phyloP scores from a whole-genome alignment of 2,113 vertebrate genomes.

The Leuciscus idus region DNA sequence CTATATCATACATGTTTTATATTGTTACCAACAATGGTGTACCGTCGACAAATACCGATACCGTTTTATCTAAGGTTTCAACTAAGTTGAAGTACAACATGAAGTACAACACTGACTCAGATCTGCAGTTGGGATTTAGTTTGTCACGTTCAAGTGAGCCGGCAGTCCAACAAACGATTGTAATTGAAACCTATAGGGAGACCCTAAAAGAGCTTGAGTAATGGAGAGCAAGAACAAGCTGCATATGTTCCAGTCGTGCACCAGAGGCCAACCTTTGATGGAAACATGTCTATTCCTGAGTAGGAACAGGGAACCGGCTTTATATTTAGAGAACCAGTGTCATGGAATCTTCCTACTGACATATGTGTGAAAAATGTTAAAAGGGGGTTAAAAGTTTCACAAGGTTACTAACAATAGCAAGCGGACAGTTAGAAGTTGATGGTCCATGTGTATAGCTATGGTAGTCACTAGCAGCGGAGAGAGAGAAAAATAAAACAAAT shows the following conservation, averaged over 20 bases:
- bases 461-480: slow-evolving; percentile 8
- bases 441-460: slow-evolving; percentile 27
- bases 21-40: too few relatives aligned
- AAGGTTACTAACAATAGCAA: slow-evolving; percentile 43
- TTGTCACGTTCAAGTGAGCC: slow-evolving; percentile 15
- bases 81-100: too few relatives aligned
- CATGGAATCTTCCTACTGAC: slow-evolving; percentile 51
- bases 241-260: slow-evolving; percentile 46
- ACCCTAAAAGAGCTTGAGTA: slow-evolving; percentile 39
- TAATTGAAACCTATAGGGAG: slow-evolving; percentile 31
- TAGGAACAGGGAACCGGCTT: slow-evolving; percentile 25
- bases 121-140: neutral
- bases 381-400: slow-evolving; percentile 48
- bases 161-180: slow-evolving; percentile 19
- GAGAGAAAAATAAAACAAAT: neutral
- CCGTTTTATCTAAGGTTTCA: too few relatives aligned
- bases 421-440: neutral
- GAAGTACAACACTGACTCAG: neutral
- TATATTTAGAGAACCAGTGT: slow-evolving; percentile 51
- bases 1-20: too few relatives aligned
- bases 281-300: slow-evolving; percentile 56
- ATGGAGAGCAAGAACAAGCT: slow-evolving; percentile 20
- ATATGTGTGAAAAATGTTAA: slow-evolving; percentile 55
- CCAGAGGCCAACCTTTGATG: slow-evolving; percentile 42
- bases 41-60: too few relatives aligned